A percentile compares a stretch with the other conserved stretches of the same genome.
These are phyloP conservation scores for Bucco capensis DNA, from an alignment of 2,113 vertebrate species.

Conservation along the genomic window DNA sequence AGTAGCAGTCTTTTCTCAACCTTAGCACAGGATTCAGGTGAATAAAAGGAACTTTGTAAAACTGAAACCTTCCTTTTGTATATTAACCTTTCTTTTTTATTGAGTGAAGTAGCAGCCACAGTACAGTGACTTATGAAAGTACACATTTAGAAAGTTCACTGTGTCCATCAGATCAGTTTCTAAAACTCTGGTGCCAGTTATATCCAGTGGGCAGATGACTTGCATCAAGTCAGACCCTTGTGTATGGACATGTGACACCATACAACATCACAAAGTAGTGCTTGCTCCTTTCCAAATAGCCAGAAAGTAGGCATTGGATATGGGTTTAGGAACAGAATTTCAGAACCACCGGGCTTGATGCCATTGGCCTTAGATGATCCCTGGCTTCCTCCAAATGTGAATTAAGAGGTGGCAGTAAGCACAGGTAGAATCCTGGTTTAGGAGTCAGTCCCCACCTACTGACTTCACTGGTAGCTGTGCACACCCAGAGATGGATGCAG, in stretches of 20 bases:
- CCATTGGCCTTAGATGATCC: not conserved
- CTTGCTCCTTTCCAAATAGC: not conserved
- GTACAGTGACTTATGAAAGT: not conserved
- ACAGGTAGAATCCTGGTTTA: not conserved
- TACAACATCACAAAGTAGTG: not conserved
- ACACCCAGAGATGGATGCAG: too few relatives aligned
- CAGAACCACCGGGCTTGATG: not conserved
- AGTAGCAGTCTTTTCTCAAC: not conserved
- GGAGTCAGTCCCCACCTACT: too few relatives aligned
- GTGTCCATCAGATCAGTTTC: not conserved
- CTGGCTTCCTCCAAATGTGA: not conserved
- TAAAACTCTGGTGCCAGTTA: not conserved
- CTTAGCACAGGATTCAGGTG: not conserved
- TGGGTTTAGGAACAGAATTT: not conserved
- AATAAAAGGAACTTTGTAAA: not conserved
- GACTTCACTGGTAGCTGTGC: too few relatives aligned
- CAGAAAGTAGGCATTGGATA: rapidly evolving
- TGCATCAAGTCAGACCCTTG: not conserved
- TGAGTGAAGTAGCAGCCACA: not conserved
- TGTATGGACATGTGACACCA: not conserved
- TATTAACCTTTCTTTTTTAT: not conserved
- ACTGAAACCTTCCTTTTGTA: not conserved
- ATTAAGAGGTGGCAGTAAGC: not conserved
- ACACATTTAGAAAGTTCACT: not conserved
- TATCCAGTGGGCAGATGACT: not conserved